These are phyloP conservation scores for Polypedilum vanderplanki DNA, from an alignment of 1,140 invertebrate species.

Conservation along the genomic window DNA sequence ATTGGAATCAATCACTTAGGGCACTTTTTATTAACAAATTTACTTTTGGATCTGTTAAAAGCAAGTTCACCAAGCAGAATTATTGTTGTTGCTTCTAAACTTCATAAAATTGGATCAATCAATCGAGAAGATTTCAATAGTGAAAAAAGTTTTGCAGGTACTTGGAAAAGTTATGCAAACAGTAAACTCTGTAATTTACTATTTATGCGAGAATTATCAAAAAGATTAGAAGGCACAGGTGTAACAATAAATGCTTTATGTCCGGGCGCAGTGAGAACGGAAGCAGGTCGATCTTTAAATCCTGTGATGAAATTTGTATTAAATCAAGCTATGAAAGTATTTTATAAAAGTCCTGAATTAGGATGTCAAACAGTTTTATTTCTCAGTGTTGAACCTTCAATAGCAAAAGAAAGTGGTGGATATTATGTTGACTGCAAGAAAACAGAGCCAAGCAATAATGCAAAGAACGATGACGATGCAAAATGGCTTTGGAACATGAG, in stretches of 20 bases:
- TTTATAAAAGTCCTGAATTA: constrained; percentile 48
- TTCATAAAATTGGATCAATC: constrained; percentile 50
- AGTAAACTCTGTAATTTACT: constrained; percentile 66
- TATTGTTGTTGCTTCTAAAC: constrained; percentile 43
- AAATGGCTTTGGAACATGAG: constrained; percentile 67
- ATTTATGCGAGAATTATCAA: constrained; percentile 59
- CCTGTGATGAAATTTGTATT: constrained; percentile 42
- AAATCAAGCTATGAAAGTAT: constrained; percentile 36
- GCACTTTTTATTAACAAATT: constrained; percentile 50
- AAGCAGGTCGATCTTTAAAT: constrained; percentile 58
- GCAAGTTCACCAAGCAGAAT: constrained; percentile 52
- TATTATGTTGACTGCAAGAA: constrained; percentile 49
- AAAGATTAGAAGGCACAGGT: constrained; percentile 47
- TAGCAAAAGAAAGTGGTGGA: constrained; percentile 53
- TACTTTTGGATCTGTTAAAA: constrained; percentile 51
- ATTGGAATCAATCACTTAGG: constrained; percentile 53
- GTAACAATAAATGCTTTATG: constrained; percentile 66
- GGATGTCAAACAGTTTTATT: constrained; percentile 65
- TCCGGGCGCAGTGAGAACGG: constrained; percentile 72
- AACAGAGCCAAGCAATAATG: constrained; percentile 31
- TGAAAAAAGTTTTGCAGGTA: constrained; percentile 47
- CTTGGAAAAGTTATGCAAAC: constrained; percentile 56
- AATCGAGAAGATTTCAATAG: constrained; percentile 57
- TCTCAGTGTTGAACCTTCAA: constrained; percentile 56
- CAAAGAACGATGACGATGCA: constrained; percentile 45